Percentiles rank a stretch among this genome's conserved stretches.
Evolutionary conservation across 2,113 vertebrate species (phyloP).

Genomic region (Ivindomyrus marchei): DNA sequence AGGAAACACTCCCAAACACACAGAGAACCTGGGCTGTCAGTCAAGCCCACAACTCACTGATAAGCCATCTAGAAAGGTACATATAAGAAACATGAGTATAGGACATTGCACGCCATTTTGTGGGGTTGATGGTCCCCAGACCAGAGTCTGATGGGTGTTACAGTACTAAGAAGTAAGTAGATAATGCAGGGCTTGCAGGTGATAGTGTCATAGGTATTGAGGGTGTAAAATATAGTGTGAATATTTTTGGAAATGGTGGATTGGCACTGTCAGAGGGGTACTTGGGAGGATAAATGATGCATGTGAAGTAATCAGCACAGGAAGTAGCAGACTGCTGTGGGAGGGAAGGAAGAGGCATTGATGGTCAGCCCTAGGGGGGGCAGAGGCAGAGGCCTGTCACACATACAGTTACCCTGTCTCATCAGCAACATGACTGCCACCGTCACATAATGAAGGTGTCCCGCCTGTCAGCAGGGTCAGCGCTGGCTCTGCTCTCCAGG

Average conservation of each 20-base stretch:
- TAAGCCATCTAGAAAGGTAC: neutral
- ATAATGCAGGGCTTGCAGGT: neutral
- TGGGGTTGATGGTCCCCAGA: neutral
- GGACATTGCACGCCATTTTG: neutral
- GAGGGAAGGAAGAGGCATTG: neutral
- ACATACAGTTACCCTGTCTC: slow-evolving; percentile 78
- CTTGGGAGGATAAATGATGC: neutral
- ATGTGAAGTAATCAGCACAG: neutral
- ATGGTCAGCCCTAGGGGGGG: neutral
- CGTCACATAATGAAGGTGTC: slow-evolving; percentile 98
- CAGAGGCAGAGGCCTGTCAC: slow-evolving; percentile 51
- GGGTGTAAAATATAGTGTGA: neutral
- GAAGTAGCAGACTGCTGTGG: neutral
- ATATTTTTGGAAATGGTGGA: neutral
- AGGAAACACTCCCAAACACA: neutral
- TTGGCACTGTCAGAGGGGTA: neutral
- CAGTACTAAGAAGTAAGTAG: neutral
- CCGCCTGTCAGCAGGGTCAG: slow-evolving; percentile 96
- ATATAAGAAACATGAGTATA: neutral
- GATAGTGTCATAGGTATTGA: neutral
- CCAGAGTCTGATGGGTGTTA: neutral
- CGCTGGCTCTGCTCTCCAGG: slow-evolving; percentile 75
- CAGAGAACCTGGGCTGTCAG: neutral
- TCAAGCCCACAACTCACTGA: neutral
- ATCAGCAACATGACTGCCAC: slow-evolving; percentile 82